Conservation (phyloP, 2,113 vertebrate species). For the Ursus arctos region DNA sequence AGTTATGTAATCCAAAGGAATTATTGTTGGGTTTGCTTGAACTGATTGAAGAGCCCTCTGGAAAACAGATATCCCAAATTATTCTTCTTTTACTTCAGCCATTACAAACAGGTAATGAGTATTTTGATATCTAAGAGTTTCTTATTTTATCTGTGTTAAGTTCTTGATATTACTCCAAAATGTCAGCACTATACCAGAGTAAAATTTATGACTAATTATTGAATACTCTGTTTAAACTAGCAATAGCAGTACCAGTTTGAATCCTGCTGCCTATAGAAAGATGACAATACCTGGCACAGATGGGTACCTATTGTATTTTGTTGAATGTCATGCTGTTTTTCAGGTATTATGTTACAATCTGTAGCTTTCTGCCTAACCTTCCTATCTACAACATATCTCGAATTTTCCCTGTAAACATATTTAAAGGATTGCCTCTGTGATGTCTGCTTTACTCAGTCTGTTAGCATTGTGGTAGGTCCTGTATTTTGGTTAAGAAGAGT, state of each 20-base stretch:
- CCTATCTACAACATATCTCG: background rate
- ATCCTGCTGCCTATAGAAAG: background rate
- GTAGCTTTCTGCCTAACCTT: conserved; percentile 11
- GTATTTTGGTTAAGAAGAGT: background rate
- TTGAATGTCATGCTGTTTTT: background rate
- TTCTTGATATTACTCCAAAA: background rate
- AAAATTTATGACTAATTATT: conserved; percentile 24
- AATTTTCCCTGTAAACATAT: background rate
- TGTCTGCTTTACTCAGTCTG: background rate
- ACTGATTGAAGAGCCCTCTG: conserved; percentile 94
- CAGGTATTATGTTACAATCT: background rate
- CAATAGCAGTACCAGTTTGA: background rate
- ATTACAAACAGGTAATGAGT: conserved; percentile 93
- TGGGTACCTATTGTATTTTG: background rate
- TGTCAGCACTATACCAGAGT: conserved; percentile 2
- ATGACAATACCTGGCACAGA: background rate
- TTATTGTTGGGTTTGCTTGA: conserved; percentile 96
- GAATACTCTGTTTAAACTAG: background rate
- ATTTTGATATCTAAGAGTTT: conserved; percentile 56
- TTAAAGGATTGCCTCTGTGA: background rate
- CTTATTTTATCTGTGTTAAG: conserved; percentile 41
- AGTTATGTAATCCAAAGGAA: conserved; percentile 97
- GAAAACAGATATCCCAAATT: conserved; percentile 89
- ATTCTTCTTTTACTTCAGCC: conserved; percentile 93
- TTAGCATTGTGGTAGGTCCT: background rate